phyloP scores from a whole-genome alignment of 2,797 vertebrate genomes.

The Thaleichthys pacificus region DNA sequence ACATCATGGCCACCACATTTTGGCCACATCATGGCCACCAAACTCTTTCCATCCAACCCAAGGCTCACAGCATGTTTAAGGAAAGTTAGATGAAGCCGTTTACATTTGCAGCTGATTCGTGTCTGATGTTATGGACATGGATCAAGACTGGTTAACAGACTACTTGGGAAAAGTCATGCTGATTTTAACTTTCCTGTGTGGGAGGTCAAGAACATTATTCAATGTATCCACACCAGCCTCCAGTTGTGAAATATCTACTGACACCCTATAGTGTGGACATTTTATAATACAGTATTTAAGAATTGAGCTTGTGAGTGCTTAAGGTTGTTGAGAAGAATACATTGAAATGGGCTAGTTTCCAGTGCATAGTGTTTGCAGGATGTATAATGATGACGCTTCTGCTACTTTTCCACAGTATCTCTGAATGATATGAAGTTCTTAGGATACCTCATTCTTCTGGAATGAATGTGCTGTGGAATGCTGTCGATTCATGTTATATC shows the following conservation, averaged over 20 bases:
- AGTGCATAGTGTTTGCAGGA: not conserved
- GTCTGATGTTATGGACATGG: not conserved
- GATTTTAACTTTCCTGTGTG: not conserved
- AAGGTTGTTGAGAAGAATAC: not conserved
- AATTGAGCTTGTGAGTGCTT: not conserved
- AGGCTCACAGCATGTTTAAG: not conserved
- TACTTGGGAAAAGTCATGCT: not conserved
- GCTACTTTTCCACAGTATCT: not conserved
- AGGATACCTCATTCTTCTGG: not conserved
- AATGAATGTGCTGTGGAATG: not conserved
- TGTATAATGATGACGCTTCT: not conserved
- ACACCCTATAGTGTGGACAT: constrained; percentile 11
- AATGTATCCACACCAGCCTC: constrained; percentile 20
- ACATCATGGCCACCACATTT: not conserved
- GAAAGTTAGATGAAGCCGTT: not conserved
- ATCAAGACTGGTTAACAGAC: constrained; percentile 5
- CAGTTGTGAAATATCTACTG: constrained; percentile 21
- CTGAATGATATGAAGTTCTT: not conserved
- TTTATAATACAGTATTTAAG: constrained; percentile 35
- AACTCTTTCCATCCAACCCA: not conserved
- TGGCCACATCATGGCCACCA: not conserved
- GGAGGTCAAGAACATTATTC: constrained; percentile 19
- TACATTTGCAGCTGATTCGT: not conserved
- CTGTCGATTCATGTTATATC: not conserved
- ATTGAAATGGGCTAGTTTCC: not conserved